phyloP scores from a whole-genome alignment of 2,797 vertebrate genomes.

The Neopelma chrysocephalum region DNA sequence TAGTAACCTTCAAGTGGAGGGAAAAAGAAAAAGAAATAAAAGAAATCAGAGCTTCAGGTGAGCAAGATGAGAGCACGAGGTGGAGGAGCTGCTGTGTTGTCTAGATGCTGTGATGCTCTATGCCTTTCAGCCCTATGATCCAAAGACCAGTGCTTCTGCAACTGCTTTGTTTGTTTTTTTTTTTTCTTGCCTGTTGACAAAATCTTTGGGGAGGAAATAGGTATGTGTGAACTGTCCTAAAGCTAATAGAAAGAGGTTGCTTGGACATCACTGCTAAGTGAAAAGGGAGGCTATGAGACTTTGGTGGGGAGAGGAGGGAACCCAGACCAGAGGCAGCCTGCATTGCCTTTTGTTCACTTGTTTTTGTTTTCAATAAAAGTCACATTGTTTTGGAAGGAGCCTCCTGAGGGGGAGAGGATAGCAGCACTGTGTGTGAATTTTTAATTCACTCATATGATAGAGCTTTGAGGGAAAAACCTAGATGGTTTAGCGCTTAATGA shows the following conservation, averaged over 20 bases:
- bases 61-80: background rate
- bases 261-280: background rate
- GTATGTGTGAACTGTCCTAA: background rate
- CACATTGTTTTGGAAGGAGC: accelerated
- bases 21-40: background rate
- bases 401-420: background rate
- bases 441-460: background rate
- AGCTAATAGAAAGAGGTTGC: background rate
- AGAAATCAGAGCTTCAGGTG: background rate
- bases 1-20: background rate
- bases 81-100: background rate
- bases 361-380: background rate
- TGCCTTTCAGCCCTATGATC: background rate
- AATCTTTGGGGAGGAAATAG: background rate
- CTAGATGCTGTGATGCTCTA: background rate
- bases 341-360: background rate
- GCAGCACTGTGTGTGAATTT: background rate
- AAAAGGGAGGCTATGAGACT: background rate
- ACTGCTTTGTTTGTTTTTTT: background rate
- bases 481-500: background rate
- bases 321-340: background rate
- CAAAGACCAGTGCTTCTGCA: background rate
- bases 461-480: background rate
- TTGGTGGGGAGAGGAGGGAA: background rate
- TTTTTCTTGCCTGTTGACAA: background rate